Evolutionary conservation across 2,888 invertebrate genomes (phyloP), one percentile per base, ranked within the genome.

Genomic region (Philonicus albiceps): DNA sequence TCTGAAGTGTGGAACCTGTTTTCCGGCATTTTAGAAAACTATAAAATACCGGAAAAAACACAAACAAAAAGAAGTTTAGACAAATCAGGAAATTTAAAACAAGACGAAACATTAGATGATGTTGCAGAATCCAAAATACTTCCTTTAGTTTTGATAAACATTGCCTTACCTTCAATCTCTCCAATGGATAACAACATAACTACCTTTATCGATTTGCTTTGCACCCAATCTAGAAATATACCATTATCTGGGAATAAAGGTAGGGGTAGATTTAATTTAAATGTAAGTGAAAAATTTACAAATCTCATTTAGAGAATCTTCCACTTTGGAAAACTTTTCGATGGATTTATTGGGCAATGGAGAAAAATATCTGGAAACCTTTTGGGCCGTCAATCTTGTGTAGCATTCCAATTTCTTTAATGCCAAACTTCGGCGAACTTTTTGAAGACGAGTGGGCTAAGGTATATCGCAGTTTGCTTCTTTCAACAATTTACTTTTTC

Each of bases 301-400:
- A 49, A n/a, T 37, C 1, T 11, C 5, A 30, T 78, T 84, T 76
- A 85, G 91, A 91, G 31, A 89, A 4, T 2, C 49, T 91, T 73
- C 90, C 91, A 11, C 89, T 89, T 37, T 93, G 93, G 93, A 93
- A 93, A 89, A 88, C 90, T 6, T 91, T 91, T 88, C 91, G 93
- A 6, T 93, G 93, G 92, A 86, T 93, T 73, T 90, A 91, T 53
- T 93, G 93, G 93, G 93, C 93, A 3, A 90, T 91, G 13, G 87
- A 89, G 3, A 90, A 90, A 55, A 92, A 92, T 2, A 86, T 91
- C 19, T 86, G 86, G 86, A 76, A 5, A 37, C 86, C 86, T 30
- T 55, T 19, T 11, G 80, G 80, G 40, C 37, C 30, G 49, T 80
- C 80, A 13, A 11, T 86, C 4, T 30, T 86, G 8, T 86, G 80